A percentile compares a stretch with the other conserved stretches of the same genome.
These are phyloP conservation scores for Lumbricus terrestris DNA, from an alignment of 2,888 invertebrate genomes.

Conservation along the genomic window DNA sequence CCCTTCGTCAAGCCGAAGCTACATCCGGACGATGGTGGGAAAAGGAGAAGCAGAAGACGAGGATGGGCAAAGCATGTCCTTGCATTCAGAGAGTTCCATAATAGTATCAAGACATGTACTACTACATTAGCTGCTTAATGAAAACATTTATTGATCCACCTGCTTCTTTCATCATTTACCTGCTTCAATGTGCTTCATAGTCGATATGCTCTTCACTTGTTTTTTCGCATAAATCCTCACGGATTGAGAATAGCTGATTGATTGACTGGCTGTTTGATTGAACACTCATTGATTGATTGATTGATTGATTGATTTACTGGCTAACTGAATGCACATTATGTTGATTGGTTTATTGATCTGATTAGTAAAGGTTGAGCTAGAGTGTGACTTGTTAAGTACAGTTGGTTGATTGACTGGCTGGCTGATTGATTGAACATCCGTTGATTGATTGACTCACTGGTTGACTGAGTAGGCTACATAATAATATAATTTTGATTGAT, in stretches of 20 bases:
- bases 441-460: neutral
- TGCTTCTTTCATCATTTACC: neutral
- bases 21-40: conserved; percentile 68
- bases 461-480: neutral
- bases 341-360: neutral
- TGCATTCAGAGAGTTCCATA: neutral
- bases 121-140: neutral
- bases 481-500: neutral
- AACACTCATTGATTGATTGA: neutral
- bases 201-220: neutral
- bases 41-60: conserved; percentile 80
- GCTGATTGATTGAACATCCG: too few species aligned
- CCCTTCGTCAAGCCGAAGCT: conserved; percentile 98
- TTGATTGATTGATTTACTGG: neutral
- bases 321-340: neutral
- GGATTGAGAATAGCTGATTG: neutral
- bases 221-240: neutral
- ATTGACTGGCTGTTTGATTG: neutral
- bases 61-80: conserved; percentile 76
- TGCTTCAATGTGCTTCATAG: neutral
- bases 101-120: neutral
- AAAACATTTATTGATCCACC: neutral
- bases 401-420: too few species aligned
- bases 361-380: neutral
- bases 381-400: neutral